A percentile compares a stretch with the other conserved stretches of the same genome.
Conservation (phyloP, 2,113 vertebrate genomes). For the Lutjanus erythropterus region DNA sequence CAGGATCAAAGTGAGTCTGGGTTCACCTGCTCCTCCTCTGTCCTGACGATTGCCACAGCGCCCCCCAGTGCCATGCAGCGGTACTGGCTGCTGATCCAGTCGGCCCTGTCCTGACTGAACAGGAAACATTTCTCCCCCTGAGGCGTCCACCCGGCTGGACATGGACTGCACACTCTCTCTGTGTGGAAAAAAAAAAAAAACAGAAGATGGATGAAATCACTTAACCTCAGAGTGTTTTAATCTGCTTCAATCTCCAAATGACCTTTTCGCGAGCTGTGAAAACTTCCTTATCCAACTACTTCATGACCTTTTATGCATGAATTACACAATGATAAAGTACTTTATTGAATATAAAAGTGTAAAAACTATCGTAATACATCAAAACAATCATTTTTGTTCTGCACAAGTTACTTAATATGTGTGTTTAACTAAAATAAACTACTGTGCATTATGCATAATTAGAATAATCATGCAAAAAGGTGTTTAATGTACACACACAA, state of each 20-base stretch:
- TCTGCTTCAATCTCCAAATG: background rate
- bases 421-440: too few species aligned
- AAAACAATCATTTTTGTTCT: background rate
- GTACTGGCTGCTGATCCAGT: slow-evolving; percentile 67
- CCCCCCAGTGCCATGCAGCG: slow-evolving; percentile 61
- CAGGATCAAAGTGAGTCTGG: background rate
- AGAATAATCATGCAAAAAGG: background rate
- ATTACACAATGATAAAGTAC: too few species aligned
- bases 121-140: slow-evolving; percentile 45
- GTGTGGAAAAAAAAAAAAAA: rapidly evolving
- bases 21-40: slow-evolving; percentile 59
- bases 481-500: background rate
- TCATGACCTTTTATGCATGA: background rate
- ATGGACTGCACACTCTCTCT: slow-evolving; percentile 26
- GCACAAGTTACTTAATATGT: background rate
- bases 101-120: slow-evolving; percentile 45
- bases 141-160: slow-evolving; percentile 12
- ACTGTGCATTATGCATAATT: background rate
- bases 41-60: slow-evolving; percentile 50
- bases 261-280: slow-evolving; percentile 11
- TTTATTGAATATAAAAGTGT: background rate
- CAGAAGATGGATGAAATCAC: background rate
- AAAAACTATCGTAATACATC: background rate
- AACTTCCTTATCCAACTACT: background rate
- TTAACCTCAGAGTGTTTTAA: background rate